Evolutionary conservation across 2,888 invertebrate species (phyloP), one percentile per base, ranked within the genome.

Genomic region (Dioctria rufipes): DNA sequence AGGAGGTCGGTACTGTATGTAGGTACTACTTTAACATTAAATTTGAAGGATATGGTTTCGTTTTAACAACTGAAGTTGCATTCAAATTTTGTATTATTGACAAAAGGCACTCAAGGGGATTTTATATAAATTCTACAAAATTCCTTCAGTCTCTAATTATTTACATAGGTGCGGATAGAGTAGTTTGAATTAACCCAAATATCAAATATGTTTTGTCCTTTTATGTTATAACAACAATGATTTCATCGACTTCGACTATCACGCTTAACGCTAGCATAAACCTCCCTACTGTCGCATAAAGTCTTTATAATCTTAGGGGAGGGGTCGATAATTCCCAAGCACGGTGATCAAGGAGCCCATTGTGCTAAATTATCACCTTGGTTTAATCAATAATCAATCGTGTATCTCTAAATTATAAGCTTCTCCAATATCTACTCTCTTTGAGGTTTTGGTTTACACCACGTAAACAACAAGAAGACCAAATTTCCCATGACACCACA

Each of bases 401-500:
- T 54, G 11, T 11, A 54, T 54, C 8, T 11, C 54, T 54, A 11
- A 54, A 54, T 54, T 54, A 54, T 11, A 11, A n/a, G 6, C 25
- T 25, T 6, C 4, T 54, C 54, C 9, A 8, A n/a, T 4, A 11
- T 4, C 54, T 25, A 25, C 54, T 54, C 11, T n/a, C 54, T 73
- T 37, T 61, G 37, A 61, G 73, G 9, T 40, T 54, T 67, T 13
- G 58, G 58, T 73, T 73, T 73, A 73, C 73, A 73, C 51, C 58
- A 73, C 43, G 73, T 42, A 73, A 73, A 58, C 73, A 67, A 13
- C 46, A 73, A 58, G 40, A 60, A 51, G 25, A 58, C 42, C 58
- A 37, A 69, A 73, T 73, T 73, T 73, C 37, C 60, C 60, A 60
- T 73, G 73, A 65, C 66, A 78, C 54, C 42, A 40, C 61, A 66